These are phyloP conservation scores for Alviniconcha strummeri DNA, from an alignment of 2,888 invertebrate genomes.

Conservation along the genomic window DNA sequence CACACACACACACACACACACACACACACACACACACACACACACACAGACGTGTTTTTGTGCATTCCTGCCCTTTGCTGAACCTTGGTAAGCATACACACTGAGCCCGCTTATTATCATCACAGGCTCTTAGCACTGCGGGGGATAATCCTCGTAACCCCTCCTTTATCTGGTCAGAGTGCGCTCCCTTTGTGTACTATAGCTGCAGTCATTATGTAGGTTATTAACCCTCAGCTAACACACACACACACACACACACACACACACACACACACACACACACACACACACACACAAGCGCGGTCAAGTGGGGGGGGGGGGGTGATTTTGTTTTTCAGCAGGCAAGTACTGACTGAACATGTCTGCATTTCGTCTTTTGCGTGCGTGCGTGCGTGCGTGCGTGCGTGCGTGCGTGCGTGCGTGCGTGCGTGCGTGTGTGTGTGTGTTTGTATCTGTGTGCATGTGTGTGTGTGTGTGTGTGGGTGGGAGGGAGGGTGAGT, in stretches of 20 bases:
- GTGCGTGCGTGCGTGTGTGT: neutral
- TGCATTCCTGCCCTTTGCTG: neutral
- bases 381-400: neutral
- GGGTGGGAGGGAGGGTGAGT: too few species aligned
- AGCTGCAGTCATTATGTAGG: neutral
- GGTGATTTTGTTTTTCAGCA: neutral
- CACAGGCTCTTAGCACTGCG: neutral
- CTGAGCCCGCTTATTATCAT: neutral
- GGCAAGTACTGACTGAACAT: neutral
- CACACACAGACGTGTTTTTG: neutral
- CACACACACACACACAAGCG: constrained; percentile 2
- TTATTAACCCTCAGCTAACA: neutral
- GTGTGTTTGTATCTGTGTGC: neutral
- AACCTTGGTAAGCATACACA: neutral
- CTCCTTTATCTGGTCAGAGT: neutral
- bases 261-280: constrained; percentile 8
- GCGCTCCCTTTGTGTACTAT: neutral
- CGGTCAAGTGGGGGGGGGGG: neutral
- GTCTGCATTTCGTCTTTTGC: neutral
- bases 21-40: neutral
- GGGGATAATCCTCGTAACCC: neutral
- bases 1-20: neutral
- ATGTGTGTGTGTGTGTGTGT: neutral
- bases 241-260: constrained; percentile 15
- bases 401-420: neutral